Percentiles rank a stretch among this genome's conserved stretches.
Evolutionary conservation across 2,113 vertebrate genomes (phyloP).

Genomic region (Taurulus bubalis): DNA sequence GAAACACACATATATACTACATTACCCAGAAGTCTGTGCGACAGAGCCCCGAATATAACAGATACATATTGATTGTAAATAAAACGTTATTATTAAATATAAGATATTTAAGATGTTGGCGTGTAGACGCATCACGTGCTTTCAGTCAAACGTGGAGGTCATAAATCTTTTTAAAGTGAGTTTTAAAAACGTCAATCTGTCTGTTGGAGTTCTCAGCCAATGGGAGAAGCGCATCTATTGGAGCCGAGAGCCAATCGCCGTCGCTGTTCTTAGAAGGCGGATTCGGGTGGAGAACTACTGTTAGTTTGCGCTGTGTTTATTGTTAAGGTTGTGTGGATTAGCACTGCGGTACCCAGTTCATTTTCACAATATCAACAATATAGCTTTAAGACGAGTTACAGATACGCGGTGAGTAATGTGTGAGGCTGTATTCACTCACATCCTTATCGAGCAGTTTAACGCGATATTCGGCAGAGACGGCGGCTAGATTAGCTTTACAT

Average conservation of each 20-base stretch:
- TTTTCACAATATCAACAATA: constrained; percentile 63
- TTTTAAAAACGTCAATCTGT: constrained; percentile 46
- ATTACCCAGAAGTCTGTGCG: constrained; percentile 72
- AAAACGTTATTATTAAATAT: background rate
- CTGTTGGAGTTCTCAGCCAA: constrained; percentile 66
- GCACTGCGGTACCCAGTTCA: constrained; percentile 79
- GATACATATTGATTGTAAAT: background rate
- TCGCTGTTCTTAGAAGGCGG: constrained; percentile 79
- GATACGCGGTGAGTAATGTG: constrained; percentile 57
- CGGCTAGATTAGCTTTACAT: constrained; percentile 61
- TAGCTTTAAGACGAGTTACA: constrained; percentile 45
- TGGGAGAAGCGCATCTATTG: constrained; percentile 48
- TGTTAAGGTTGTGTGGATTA: constrained; percentile 89
- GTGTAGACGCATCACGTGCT: rapidly evolving
- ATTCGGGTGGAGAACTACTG: constrained; percentile 82
- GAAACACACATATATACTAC: constrained; percentile 61
- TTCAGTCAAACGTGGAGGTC: rapidly evolving
- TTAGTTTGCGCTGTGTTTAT: constrained; percentile 86
- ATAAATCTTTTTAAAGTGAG: background rate
- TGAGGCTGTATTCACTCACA: background rate
- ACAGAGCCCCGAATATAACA: background rate
- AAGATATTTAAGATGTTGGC: rapidly evolving
- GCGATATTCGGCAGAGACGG: constrained; percentile 20
- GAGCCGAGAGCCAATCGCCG: constrained; percentile 71
- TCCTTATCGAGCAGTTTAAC: constrained; percentile 18